Evolutionary conservation across 1,140 invertebrate genomes (phyloP), one percentile per base, ranked within the genome.

Genomic region (Samia ricini): DNA sequence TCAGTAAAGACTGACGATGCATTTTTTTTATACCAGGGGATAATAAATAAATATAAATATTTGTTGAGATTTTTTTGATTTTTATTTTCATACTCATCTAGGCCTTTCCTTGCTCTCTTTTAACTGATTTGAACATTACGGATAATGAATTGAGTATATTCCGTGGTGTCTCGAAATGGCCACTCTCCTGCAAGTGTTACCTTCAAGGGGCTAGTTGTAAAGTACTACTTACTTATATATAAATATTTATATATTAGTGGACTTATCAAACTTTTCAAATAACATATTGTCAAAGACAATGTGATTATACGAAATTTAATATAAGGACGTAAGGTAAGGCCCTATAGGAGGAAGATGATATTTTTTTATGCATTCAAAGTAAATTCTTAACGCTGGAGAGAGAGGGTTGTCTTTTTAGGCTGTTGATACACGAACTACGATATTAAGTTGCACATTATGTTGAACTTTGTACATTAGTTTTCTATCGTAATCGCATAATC

Each of bases 271-370:
- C 70, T 82, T 74, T 73, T 71, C 67, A 86, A 80, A 4, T 83
- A 81, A 85, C 81, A 81, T 64, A 81, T 84, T 88, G 86, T 89
- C 85, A 83, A 83, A 87, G 84, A 88, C 83, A 77, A 81, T 85
- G 78, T 84, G 77, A 81, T 85, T 49, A 83, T 81, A 84, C 81
- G 79, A 87, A 76, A 83, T 83, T 83, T 85, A 84, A 79, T 87
- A 76, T 88, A 87, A 89, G 84, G 81, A 86, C 83, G 85, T 90
- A 88, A 88, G 85, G 85, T 90, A 88, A 90, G 88, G 85, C 84
- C 85, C 83, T 85, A 86, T 86, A 83, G 80, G 76, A 88, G 76
- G 85, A 1, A 42, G 33, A 26, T 26, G 51, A 88, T 90, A 90
- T 90, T 90, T 90, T 90, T 90, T 90, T 90, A 90, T 81, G 78